Conservation (phyloP, 1,140 invertebrate genomes). For the Caerostris extrusa region DNA sequence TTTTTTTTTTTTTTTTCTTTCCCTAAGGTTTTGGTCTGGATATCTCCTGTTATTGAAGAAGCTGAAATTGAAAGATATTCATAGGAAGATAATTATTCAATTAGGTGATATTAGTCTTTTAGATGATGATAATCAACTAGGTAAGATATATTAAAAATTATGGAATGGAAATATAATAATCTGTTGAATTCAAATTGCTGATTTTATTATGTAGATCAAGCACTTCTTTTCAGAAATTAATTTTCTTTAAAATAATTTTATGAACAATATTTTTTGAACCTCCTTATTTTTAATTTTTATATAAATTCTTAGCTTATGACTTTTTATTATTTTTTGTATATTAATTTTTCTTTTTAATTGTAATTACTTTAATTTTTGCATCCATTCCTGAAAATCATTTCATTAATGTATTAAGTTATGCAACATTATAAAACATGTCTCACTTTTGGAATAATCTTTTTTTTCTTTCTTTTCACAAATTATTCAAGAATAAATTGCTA, state of each 20-base stretch:
- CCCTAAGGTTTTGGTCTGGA: slow-evolving; percentile 69
- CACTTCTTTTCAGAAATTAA: too few species aligned
- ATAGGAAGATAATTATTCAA: slow-evolving; percentile 50
- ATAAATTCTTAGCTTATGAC: not conserved
- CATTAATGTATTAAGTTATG: not conserved
- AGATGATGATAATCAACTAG: slow-evolving; percentile 36
- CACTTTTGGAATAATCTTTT: not conserved
- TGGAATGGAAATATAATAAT: not conserved
- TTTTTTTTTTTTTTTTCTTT: not conserved
- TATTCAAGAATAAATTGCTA: not conserved
- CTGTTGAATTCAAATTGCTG: too few species aligned
- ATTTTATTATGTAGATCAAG: too few species aligned
- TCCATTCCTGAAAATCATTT: not conserved
- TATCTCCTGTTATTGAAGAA: slow-evolving; percentile 66
- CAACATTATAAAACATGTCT: not conserved
- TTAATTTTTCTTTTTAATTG: not conserved
- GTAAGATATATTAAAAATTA: not conserved
- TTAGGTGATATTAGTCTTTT: slow-evolving; percentile 71
- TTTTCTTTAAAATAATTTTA: not conserved
- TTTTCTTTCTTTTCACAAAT: not conserved
- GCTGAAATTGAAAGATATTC: slow-evolving; percentile 10
- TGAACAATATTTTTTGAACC: not conserved
- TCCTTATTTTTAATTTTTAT: not conserved
- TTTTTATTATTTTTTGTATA: not conserved
- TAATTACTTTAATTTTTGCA: not conserved